Evolutionary conservation across 2,888 invertebrate species (phyloP).

Genomic region (Apamea crenata): DNA sequence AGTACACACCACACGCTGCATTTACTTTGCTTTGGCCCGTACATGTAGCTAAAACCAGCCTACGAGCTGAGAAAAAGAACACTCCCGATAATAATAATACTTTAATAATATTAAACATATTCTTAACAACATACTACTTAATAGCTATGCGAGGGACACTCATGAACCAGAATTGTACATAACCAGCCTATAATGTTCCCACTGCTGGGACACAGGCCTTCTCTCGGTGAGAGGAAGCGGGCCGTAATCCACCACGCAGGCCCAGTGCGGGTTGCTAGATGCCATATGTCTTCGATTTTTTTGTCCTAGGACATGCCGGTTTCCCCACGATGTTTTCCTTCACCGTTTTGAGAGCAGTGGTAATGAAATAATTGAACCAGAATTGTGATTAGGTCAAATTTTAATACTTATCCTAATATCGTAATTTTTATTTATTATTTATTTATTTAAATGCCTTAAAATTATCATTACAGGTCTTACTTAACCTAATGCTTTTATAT

Average conservation of each 20-base stretch:
- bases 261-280: too few relatives aligned
- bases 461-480: too few relatives aligned
- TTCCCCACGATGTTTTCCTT: background rate
- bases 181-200: background rate
- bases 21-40: too few relatives aligned
- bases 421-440: too few relatives aligned
- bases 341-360: background rate
- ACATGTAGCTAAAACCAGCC: too few relatives aligned
- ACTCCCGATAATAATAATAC: too few relatives aligned
- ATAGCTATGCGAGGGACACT: background rate
- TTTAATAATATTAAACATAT: background rate
- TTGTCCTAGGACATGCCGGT: background rate
- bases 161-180: background rate
- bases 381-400: background rate
- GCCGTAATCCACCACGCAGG: background rate
- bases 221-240: background rate
- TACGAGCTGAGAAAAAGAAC: too few relatives aligned
- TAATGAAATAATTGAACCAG: background rate
- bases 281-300: background rate
- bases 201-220: background rate
- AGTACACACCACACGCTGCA: too few relatives aligned
- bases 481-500: background rate
- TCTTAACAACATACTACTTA: background rate
- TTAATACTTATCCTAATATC: background rate
- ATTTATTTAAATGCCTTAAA: too few relatives aligned